phyloP scores from a whole-genome alignment of 2,888 invertebrate species.

The Dryococelus australis region DNA sequence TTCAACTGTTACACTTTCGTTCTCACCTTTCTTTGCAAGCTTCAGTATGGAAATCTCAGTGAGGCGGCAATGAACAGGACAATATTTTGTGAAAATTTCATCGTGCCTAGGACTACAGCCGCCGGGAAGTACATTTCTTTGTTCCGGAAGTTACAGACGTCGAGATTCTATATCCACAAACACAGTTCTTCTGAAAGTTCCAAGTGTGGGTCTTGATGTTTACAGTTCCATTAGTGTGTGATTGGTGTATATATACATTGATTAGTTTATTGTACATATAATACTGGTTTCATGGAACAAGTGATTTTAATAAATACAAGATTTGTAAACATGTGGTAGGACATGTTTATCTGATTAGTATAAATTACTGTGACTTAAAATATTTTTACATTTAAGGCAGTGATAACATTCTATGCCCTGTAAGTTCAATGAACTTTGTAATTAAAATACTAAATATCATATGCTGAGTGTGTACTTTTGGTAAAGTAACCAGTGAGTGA shows the following conservation, averaged over 20 bases:
- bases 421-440: no score
- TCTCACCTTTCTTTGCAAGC: slow-evolving; percentile 75
- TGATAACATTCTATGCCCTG: no score
- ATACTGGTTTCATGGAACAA: neutral
- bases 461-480: no score
- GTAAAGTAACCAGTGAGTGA: no score
- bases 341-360: no score
- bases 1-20: slow-evolving; percentile 91
- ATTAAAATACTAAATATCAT: no score
- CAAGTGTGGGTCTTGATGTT: neutral
- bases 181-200: neutral
- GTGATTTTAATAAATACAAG: neutral
- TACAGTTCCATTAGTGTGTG: neutral
- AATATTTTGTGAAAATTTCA: slow-evolving; percentile 80
- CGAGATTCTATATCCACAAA: slow-evolving; percentile 59
- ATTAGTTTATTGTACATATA: neutral
- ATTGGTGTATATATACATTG: neutral
- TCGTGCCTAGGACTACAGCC: slow-evolving; percentile 80
- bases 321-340: neutral
- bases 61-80: slow-evolving; percentile 72
- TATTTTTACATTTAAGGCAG: neutral
- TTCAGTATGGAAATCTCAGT: slow-evolving; percentile 75
- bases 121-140: slow-evolving; percentile 86
- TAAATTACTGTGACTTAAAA: neutral
- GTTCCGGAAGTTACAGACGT: slow-evolving; percentile 73